These are phyloP conservation scores for Tupaia tana DNA, from an alignment of 2,113 vertebrate species.

Conservation along the genomic window DNA sequence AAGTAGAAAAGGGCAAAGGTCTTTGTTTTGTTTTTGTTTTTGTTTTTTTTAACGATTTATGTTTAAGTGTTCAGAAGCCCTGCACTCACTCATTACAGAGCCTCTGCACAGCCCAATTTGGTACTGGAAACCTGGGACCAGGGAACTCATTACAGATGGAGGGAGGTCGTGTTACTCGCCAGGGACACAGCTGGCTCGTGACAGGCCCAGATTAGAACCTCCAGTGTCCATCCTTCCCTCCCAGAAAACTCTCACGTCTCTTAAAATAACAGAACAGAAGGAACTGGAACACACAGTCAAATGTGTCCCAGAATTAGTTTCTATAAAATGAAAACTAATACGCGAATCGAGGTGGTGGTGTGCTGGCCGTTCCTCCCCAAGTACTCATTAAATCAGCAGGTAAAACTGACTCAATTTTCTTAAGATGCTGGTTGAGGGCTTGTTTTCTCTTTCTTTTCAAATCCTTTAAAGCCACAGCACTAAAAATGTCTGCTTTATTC, in stretches of 20 bases:
- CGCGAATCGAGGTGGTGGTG: background rate
- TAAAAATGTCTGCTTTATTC: background rate
- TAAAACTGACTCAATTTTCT: background rate
- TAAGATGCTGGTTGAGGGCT: background rate
- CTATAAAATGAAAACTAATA: constrained; percentile 59
- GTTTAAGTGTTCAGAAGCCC: background rate
- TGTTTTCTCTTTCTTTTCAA: background rate
- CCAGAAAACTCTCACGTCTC: constrained; percentile 31
- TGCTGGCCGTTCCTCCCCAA: background rate
- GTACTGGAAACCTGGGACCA: background rate
- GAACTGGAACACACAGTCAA: constrained; percentile 43
- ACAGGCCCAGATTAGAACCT: constrained; percentile 57
- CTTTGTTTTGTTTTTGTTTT: background rate
- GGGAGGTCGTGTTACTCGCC: background rate
- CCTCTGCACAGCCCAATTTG: background rate
- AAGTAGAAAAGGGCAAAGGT: background rate
- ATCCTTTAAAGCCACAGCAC: background rate
- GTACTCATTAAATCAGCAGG: background rate
- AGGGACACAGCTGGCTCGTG: constrained; percentile 28
- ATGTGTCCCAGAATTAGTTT: constrained; percentile 35
- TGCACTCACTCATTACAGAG: background rate
- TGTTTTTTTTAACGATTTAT: background rate
- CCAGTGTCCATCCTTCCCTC: background rate
- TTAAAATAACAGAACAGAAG: constrained; percentile 52
- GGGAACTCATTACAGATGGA: background rate